Conservation (phyloP, 2,888 invertebrate genomes). For the Spatulosminthurus flaviceps region DNA sequence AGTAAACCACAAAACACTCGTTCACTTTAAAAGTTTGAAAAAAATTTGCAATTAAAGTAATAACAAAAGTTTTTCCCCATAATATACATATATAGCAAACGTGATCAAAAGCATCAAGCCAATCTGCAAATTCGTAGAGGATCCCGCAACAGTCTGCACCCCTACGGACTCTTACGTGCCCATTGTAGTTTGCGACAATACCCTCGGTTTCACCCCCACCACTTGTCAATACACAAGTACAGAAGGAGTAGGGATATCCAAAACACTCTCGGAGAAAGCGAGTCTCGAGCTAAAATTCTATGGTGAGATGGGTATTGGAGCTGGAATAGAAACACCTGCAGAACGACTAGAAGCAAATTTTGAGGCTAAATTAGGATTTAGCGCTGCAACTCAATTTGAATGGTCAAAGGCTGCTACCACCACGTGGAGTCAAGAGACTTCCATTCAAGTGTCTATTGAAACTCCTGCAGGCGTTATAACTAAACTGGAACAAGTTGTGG, state of each 20-base stretch:
- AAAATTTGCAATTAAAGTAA: neutral
- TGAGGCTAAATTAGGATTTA: neutral
- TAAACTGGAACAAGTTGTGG: neutral
- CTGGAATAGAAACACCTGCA: neutral
- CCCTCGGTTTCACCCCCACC: neutral
- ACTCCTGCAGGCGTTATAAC: neutral
- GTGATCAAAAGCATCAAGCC: neutral
- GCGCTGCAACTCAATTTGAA: neutral
- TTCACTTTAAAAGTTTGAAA: neutral
- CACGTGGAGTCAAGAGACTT: neutral
- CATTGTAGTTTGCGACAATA: slow-evolving; percentile 1
- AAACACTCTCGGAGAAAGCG: neutral
- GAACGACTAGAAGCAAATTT: neutral
- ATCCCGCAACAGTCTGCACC: neutral
- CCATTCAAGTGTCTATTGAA: neutral
- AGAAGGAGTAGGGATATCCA: neutral
- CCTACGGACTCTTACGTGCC: neutral
- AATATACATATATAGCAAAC: neutral
- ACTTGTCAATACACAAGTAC: neutral
- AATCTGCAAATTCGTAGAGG: neutral
- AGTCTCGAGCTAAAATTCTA: neutral
- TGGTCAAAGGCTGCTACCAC: neutral
- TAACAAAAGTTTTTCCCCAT: neutral
- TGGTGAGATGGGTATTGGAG: neutral
- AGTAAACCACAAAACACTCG: too few relatives aligned